phyloP scores from a whole-genome alignment of 2,888 invertebrate genomes.

The Calameuta filiformis region DNA sequence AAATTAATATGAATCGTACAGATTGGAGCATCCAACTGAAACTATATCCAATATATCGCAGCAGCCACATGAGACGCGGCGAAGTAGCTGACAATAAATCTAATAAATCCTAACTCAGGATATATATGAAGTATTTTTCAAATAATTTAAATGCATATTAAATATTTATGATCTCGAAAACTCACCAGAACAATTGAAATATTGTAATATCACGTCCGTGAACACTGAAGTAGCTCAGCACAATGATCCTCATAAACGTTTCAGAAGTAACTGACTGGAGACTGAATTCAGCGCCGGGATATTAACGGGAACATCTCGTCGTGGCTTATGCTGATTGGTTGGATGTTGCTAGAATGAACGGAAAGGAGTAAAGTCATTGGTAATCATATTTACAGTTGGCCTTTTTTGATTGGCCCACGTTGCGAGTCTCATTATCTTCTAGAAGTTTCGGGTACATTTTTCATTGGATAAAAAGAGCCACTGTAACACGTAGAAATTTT shows the following conservation, averaged over 20 bases:
- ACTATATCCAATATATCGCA: not conserved
- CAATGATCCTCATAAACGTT: conserved; percentile 29
- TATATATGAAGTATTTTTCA: not conserved
- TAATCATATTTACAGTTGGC: conserved; percentile 70
- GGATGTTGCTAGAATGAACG: conserved; percentile 51
- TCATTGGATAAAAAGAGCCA: not conserved
- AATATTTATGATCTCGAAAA: not conserved
- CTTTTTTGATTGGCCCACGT: conserved; percentile 77
- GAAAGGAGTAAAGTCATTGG: conserved; percentile 69
- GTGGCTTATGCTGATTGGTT: conserved; percentile 74
- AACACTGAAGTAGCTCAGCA: not conserved
- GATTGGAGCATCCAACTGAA: not conserved
- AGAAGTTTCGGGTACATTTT: conserved; percentile 13
- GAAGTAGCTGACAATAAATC: not conserved
- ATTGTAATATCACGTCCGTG: not conserved
- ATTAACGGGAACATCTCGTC: conserved; percentile 66
- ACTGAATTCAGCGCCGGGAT: conserved; percentile 49
- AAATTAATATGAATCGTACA: not conserved
- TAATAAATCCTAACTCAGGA: not conserved
- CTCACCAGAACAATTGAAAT: not conserved
- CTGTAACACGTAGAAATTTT: conserved; percentile 16
- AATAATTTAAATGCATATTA: not conserved
- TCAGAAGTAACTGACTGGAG: conserved; percentile 54
- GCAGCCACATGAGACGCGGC: not conserved
- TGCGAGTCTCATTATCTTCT: conserved; percentile 36